Percentiles rank a stretch among this genome's conserved stretches.
Conservation (phyloP, 2,888 invertebrate species). For the Drosophila bunnanda region DNA sequence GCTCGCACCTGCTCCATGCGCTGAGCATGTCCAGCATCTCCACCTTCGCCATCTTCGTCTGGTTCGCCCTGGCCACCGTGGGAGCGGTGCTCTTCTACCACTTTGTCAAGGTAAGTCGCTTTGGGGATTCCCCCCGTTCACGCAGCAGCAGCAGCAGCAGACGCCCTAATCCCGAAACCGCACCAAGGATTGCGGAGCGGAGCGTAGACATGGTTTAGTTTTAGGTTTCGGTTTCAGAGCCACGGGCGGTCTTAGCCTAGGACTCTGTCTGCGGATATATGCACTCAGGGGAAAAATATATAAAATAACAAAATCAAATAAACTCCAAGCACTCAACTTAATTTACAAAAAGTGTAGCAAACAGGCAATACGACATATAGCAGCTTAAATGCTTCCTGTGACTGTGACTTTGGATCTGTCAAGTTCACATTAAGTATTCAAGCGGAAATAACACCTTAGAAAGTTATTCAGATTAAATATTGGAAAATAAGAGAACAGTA, state of each 20-base stretch:
- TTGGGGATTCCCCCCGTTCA: conserved; percentile 3
- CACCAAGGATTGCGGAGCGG: conserved; percentile 22
- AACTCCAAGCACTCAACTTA: background rate
- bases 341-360: background rate
- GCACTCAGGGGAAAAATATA: conserved; percentile 4
- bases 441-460: too few relatives aligned
- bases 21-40: conserved; percentile 91
- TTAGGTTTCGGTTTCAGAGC: conserved; percentile 62
- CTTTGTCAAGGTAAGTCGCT: conserved; percentile 90
- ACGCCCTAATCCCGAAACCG: conserved; percentile 66
- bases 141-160: conserved; percentile 43
- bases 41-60: conserved; percentile 91
- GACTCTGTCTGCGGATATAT: conserved; percentile 40
- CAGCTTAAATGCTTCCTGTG: background rate
- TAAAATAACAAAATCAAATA: background rate
- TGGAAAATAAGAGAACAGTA: background rate
- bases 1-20: conserved; percentile 89
- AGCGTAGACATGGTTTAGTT: conserved; percentile 18
- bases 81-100: conserved; percentile 93
- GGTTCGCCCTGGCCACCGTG: conserved; percentile 90
- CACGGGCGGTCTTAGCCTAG: conserved; percentile 46
- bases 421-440: too few relatives aligned
- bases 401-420: background rate
- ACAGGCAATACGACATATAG: background rate
- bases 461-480: too few relatives aligned